Percentiles rank a stretch among this genome's conserved stretches.
Evolutionary conservation across 1,140 invertebrate genomes (phyloP).

Genomic region (Parapsyche elsis): DNA sequence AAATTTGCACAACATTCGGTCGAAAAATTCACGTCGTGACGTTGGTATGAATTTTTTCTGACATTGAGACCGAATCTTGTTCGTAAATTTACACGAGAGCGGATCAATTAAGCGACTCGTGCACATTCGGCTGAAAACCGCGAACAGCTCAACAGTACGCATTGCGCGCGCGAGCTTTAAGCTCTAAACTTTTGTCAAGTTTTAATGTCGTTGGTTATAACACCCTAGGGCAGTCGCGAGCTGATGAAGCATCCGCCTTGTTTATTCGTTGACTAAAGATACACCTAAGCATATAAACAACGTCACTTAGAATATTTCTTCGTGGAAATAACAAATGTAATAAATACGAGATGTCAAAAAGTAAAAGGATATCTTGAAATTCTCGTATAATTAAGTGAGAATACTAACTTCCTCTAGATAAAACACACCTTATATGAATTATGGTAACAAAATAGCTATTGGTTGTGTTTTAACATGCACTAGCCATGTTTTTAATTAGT

Average conservation of each 20-base stretch:
- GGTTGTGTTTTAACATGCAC: no score
- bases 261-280: background rate
- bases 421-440: no score
- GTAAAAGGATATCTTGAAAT: no score
- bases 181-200: slow-evolving; percentile 12
- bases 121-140: background rate
- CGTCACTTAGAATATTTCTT: no score
- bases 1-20: slow-evolving; percentile 3
- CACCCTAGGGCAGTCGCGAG: background rate
- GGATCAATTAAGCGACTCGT: background rate
- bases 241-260: slow-evolving; percentile 2
- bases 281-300: no score
- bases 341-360: no score
- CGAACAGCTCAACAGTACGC: background rate
- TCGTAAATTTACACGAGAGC: background rate
- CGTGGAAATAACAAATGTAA: no score
- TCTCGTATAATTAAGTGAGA: no score
- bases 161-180: background rate
- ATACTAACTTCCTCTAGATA: no score
- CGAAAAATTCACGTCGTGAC: background rate
- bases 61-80: background rate
- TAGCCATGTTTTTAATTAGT: no score
- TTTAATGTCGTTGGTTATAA: slow-evolving; percentile 3
- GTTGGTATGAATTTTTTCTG: background rate
- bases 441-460: no score